Evolutionary conservation across 2,888 invertebrate genomes (phyloP).

Genomic region (Calameuta filiformis): DNA sequence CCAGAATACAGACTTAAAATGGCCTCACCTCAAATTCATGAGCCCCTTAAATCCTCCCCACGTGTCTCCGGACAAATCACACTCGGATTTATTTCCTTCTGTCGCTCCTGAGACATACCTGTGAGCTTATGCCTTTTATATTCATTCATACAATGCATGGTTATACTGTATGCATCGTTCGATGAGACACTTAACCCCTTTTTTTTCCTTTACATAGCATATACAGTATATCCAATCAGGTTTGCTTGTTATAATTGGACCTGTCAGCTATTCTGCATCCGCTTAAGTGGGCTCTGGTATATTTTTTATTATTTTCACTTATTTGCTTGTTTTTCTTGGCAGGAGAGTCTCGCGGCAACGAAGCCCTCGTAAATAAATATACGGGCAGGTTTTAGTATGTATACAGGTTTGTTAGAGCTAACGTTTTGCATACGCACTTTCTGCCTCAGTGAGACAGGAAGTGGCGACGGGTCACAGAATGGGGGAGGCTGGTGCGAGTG

Average conservation of each 20-base stretch:
- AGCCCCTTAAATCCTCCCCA: neutral
- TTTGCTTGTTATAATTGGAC: neutral
- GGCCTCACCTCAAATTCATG: conserved; percentile 1
- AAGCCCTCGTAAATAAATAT: neutral
- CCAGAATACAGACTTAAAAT: neutral
- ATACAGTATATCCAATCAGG: neutral
- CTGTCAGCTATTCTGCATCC: neutral
- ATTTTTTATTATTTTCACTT: neutral
- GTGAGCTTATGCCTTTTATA: neutral
- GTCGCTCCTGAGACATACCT: neutral
- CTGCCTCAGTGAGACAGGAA: neutral
- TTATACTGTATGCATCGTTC: neutral
- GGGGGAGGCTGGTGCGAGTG: neutral
- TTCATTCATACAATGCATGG: neutral
- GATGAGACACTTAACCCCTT: neutral
- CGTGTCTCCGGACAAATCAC: neutral
- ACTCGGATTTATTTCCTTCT: neutral
- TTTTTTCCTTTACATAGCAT: neutral
- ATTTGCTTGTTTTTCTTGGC: neutral
- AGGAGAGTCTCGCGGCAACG: neutral
- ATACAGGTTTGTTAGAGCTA: neutral
- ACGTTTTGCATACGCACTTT: neutral
- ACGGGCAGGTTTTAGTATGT: neutral
- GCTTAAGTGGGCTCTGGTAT: neutral
- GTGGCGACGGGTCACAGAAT: neutral